These are phyloP conservation scores for Eidolon dupreanum DNA, from an alignment of 2,797 vertebrate genomes.

Conservation along the genomic window DNA sequence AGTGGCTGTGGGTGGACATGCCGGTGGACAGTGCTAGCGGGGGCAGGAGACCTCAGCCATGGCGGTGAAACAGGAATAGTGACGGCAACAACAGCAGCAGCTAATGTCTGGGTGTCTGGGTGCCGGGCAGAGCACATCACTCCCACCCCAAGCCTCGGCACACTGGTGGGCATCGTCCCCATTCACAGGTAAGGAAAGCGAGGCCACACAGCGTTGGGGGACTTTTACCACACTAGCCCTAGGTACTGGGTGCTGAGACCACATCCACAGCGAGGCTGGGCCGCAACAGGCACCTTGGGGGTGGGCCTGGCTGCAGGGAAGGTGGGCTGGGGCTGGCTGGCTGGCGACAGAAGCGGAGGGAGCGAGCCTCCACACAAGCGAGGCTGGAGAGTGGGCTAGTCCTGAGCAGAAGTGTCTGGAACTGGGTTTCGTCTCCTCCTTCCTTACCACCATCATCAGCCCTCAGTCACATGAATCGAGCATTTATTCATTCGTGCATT, in stretches of 20 bases:
- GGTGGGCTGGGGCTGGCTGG: not conserved
- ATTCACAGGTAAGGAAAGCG: not conserved
- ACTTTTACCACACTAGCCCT: not conserved
- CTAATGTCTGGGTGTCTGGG: rapidly evolving
- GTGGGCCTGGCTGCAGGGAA: not conserved
- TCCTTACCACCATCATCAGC: not conserved
- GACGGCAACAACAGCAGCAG: not conserved
- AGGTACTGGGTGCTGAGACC: not conserved
- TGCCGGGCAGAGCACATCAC: rapidly evolving
- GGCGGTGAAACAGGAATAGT: rapidly evolving
- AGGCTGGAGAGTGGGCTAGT: rapidly evolving
- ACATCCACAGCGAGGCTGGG: not conserved
- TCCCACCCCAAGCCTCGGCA: not conserved
- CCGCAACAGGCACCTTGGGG: rapidly evolving
- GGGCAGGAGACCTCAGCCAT: too few species aligned
- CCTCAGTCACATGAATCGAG: not conserved
- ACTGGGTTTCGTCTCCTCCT: not conserved
- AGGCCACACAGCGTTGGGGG: not conserved
- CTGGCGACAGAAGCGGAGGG: rapidly evolving
- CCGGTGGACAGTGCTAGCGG: rapidly evolving
- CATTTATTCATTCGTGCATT: rapidly evolving
- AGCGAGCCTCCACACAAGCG: not conserved
- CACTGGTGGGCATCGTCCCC: not conserved
- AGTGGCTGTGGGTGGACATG: rapidly evolving
- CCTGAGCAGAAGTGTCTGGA: not conserved